These are phyloP conservation scores for Dendrophyllia cribrosa DNA, from an alignment of 64 coral and sea anemone species.

Conservation along the genomic window DNA sequence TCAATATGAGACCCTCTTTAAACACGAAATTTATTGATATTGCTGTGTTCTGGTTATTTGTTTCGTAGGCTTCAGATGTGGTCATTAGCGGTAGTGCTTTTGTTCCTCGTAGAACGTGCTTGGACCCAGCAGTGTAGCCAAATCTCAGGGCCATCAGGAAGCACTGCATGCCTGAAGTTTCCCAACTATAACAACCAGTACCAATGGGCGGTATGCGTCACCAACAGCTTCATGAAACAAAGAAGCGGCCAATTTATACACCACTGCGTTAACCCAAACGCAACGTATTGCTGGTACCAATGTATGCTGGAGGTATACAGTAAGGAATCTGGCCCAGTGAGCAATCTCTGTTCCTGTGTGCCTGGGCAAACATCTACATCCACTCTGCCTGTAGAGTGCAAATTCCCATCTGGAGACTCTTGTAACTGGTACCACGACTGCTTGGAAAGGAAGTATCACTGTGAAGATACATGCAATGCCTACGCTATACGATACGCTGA, in stretches of 20 bases:
- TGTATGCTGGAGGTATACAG: conserved; percentile 65
- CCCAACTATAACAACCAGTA: conserved; percentile 3
- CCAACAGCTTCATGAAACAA: conserved; percentile 62
- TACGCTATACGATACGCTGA: conserved; percentile 46
- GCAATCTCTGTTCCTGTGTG: conserved; percentile 31
- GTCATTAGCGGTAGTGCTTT: neutral
- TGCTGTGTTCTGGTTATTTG: no score
- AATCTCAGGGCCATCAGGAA: conserved; percentile 7
- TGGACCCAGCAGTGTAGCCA: neutral
- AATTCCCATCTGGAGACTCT: neutral
- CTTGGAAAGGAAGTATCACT: conserved; percentile 28
- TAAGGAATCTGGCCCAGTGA: conserved; percentile 25
- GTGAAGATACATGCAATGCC: neutral
- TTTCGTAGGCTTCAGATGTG: no score
- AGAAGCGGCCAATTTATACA: conserved; percentile 11
- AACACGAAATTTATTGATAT: no score
- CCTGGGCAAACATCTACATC: neutral
- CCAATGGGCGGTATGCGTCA: conserved; percentile 79
- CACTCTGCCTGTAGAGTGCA: neutral
- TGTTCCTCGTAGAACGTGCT: neutral
- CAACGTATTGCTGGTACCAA: conserved; percentile 55
- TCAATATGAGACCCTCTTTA: no score
- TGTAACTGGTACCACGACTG: conserved; percentile 58
- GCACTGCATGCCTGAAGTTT: neutral
- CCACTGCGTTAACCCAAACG: conserved; percentile 3